Evolutionary conservation across 2,113 vertebrate species (phyloP).

Genomic region (Patagioenas fasciata): DNA sequence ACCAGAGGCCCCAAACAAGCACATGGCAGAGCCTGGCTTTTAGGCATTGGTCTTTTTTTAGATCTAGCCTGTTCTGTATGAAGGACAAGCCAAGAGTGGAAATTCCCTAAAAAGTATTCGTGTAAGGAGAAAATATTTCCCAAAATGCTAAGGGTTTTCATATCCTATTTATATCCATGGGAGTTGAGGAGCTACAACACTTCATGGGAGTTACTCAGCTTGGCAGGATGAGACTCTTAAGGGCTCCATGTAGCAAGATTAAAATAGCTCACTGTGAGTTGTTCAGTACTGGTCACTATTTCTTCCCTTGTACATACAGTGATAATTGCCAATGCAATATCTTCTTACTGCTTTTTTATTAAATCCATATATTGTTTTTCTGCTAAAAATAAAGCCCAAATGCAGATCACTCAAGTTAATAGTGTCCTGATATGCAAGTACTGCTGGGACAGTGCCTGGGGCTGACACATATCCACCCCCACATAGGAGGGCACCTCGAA

Average conservation of each 20-base stretch:
- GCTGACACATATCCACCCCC: background rate
- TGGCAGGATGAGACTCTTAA: background rate
- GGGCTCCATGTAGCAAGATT: background rate
- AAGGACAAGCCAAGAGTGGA: background rate
- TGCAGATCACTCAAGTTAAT: background rate
- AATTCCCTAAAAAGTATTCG: background rate
- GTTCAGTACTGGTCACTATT: background rate
- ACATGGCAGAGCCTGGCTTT: background rate
- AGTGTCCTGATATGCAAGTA: background rate
- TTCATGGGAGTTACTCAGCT: background rate
- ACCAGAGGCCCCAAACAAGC: background rate
- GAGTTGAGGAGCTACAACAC: background rate
- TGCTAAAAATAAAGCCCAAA: slow-evolving; percentile 1
- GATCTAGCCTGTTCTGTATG: background rate
- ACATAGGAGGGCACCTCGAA: background rate
- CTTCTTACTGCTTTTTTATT: slow-evolving; percentile 47
- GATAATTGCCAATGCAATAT: background rate
- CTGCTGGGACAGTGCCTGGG: background rate
- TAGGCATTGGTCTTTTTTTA: background rate
- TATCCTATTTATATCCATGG: background rate
- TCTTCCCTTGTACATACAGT: background rate
- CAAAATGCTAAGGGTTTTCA: background rate
- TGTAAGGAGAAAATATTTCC: background rate
- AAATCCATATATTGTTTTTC: slow-evolving; percentile 14
- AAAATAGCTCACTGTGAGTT: background rate